Base-by-base conservation (phyloP, 2,888 invertebrate species). In the Galeopsomyia nigrocyanea region DNA sequence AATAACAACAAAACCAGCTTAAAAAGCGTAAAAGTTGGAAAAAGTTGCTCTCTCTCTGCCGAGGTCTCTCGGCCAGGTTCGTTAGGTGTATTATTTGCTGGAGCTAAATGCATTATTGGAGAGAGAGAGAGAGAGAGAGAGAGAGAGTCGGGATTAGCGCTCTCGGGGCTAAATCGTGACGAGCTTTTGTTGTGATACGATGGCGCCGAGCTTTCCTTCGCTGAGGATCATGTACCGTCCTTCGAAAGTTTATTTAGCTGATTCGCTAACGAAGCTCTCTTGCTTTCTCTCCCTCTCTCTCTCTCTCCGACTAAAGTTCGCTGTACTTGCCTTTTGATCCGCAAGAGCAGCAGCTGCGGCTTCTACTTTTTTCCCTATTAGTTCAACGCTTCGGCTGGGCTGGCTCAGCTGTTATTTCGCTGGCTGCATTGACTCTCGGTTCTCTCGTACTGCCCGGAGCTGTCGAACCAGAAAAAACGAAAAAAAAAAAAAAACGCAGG, bases 241-340 rank as follows among this genome's bases (percentile, higher is more conserved):
- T 67, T 64, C 63, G 58, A 68, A 75, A 73, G 68, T 75, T 75
- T 70, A 75, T 75, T 73, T 73, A 73, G 68, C 47, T 73, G 68
- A 75, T 71, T 65, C 70, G 66, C 68, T 73, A 73, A 73, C 73
- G 73, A 73, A 68, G 67, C 71, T 47, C n/a, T 21, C 57, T 17
- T 62, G 49, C 53, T 26, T 19, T 53, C 14, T 57, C 55, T n/a
- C n/a, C n/a, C n/a, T n/a, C 26, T 49, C 21, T 57, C 50, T 2
- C 9, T 39, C 64, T 66, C 17, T 17, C 3, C 26, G 68, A 63
- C 67, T 67, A 56, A 68, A 68, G 56, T 57, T 72, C 67, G 10
- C 19, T 17, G 53, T 63, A 46, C 61, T 46, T 63, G 19, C n/a
- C 57, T 69, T 9, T 19, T 58, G 31, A 53, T 57, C 58, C 21